phyloP scores from a whole-genome alignment of 2,113 vertebrate species.

The Delphinapterus leucas region DNA sequence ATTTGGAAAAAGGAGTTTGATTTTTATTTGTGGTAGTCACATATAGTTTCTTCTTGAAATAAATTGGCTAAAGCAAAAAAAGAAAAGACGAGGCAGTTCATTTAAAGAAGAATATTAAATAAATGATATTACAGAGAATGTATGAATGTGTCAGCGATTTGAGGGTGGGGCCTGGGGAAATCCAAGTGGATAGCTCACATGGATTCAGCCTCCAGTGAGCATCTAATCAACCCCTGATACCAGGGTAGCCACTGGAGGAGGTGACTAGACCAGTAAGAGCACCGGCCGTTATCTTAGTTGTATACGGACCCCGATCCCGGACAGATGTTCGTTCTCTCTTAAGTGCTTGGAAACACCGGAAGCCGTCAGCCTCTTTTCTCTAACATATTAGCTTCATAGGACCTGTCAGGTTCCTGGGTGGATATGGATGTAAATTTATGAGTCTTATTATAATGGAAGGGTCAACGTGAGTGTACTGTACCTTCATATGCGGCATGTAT shows the following conservation, averaged over 20 bases:
- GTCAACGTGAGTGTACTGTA: fast-evolving
- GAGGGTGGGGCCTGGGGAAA: not conserved
- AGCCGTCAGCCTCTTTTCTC: no score
- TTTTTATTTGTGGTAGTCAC: not conserved
- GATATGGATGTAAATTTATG: fast-evolving
- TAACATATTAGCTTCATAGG: not conserved
- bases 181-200: fast-evolving
- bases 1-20: no score
- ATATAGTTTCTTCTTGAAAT: not conserved
- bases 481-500: fast-evolving
- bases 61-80: not conserved
- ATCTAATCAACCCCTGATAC: fast-evolving
- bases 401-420: not conserved
- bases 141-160: not conserved
- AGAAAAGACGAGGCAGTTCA: not conserved
- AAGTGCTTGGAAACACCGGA: not conserved
- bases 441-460: not conserved
- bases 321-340: not conserved
- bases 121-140: not conserved
- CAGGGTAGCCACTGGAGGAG: not conserved
- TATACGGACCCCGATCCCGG: not conserved
- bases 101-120: not conserved
- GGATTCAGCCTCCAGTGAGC: not conserved
- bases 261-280: not conserved
- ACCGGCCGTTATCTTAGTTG: fast-evolving